Evolutionary conservation across 1,140 invertebrate species (phyloP).

Genomic region (Trachymyrmex cornetzi): DNA sequence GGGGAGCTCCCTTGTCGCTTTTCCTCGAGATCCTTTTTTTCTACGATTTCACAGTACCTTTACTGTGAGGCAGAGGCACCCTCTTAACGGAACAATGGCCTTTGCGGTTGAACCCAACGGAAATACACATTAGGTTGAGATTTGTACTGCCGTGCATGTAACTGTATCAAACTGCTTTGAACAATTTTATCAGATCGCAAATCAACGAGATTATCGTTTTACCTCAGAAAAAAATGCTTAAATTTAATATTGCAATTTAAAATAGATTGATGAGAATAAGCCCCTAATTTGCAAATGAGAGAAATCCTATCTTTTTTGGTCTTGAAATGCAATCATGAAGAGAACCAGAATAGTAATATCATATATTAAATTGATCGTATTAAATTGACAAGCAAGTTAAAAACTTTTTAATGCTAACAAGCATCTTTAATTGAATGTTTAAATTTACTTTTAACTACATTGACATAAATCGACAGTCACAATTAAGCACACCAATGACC

Average conservation of each 20-base stretch:
- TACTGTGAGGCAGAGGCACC: constrained; percentile 10
- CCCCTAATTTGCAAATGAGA: too few species aligned
- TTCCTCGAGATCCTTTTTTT: constrained; percentile 53
- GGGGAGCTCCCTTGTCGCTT: constrained; percentile 71
- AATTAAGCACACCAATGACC: background rate
- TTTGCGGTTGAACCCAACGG: constrained; percentile 11
- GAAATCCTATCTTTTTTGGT: too few species aligned
- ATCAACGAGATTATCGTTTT: background rate
- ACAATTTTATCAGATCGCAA: constrained; percentile 1
- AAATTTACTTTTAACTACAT: background rate
- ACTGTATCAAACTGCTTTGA: background rate
- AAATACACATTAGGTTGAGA: constrained; percentile 36
- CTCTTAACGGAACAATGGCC: constrained; percentile 41
- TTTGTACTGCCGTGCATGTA: background rate
- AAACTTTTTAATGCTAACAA: too few species aligned
- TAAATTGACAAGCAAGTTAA: too few species aligned
- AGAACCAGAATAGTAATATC: too few species aligned
- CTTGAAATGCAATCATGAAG: too few species aligned
- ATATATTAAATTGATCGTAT: too few species aligned
- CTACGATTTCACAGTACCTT: constrained; percentile 61
- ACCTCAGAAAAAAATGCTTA: background rate
- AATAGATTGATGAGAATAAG: too few species aligned
- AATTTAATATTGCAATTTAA: too few species aligned
- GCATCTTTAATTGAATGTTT: background rate
- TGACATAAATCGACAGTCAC: background rate